A percentile compares a stretch with the other conserved stretches of the same genome.
Evolutionary conservation across 2,797 vertebrate species (phyloP).

Genomic region (Fistularia tabacaria): DNA sequence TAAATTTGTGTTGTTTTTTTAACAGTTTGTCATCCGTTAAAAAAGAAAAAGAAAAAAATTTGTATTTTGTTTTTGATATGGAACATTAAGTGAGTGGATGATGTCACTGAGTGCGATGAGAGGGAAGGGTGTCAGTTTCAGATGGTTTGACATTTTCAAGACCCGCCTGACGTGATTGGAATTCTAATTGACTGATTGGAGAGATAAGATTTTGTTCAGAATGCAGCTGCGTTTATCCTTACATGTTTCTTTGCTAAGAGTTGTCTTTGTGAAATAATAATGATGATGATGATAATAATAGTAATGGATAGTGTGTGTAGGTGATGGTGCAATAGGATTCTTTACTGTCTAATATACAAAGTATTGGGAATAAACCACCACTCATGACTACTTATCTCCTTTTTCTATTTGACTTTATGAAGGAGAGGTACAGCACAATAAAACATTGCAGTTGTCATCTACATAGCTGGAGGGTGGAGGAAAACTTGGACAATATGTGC

Average conservation of each 20-base stretch:
- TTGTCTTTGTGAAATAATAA: conserved; percentile 56
- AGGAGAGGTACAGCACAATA: conserved; percentile 28
- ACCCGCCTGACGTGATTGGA: conserved; percentile 34
- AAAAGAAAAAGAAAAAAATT: conserved; percentile 5
- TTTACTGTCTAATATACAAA: conserved; percentile 50
- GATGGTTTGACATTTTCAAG: conserved; percentile 40
- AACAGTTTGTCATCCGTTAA: conserved; percentile 45
- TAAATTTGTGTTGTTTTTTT: conserved; percentile 39
- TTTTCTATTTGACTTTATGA: conserved; percentile 38
- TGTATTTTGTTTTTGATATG: conserved; percentile 51
- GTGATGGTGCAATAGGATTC: conserved; percentile 63
- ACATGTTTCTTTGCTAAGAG: conserved; percentile 40
- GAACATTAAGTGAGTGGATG: conserved; percentile 44
- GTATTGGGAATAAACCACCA: conserved; percentile 52
- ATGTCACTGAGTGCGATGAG: conserved; percentile 46
- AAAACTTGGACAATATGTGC: too few relatives aligned
- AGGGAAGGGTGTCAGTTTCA: conserved; percentile 26
- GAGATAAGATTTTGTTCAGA: conserved; percentile 28
- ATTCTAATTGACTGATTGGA: conserved; percentile 28
- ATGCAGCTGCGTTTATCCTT: conserved; percentile 44
- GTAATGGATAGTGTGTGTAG: conserved; percentile 56
- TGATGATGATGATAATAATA: conserved; percentile 45
- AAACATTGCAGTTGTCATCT: conserved; percentile 19
- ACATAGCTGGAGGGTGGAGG: conserved; percentile 4
- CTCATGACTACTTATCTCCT: conserved; percentile 40